Evolutionary conservation across 2,888 invertebrate species (phyloP).

Genomic region (Eupithecia abbreviata): DNA sequence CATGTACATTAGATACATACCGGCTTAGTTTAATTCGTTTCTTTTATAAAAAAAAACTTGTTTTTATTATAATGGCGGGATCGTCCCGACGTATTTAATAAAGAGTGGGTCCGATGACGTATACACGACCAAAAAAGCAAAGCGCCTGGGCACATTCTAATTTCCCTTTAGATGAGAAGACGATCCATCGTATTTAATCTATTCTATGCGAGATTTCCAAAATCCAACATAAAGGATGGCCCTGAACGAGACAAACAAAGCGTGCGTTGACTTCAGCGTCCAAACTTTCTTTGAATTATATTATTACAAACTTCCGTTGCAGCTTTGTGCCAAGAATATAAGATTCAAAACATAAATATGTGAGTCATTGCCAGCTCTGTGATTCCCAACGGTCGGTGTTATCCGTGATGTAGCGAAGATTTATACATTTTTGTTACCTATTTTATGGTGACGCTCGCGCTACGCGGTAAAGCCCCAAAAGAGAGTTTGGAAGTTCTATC

Average conservation of each 20-base stretch:
- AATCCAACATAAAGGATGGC: slow-evolving; percentile 10
- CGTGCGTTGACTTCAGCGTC: slow-evolving; percentile 53
- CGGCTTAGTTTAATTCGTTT: too few species aligned
- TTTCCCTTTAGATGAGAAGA: not conserved
- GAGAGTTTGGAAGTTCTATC: not conserved
- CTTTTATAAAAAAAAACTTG: too few species aligned
- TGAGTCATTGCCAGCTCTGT: slow-evolving; percentile 60
- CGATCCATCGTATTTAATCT: not conserved
- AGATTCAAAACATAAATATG: slow-evolving; percentile 46
- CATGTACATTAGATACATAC: too few species aligned
- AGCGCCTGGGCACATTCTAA: not conserved
- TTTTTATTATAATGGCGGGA: too few species aligned
- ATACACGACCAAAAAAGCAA: not conserved
- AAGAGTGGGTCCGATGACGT: too few species aligned
- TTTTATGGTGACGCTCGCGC: not conserved
- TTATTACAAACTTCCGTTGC: slow-evolving; percentile 59
- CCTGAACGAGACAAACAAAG: slow-evolving; percentile 41
- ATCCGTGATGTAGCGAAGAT: slow-evolving; percentile 53
- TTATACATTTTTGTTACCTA: not conserved
- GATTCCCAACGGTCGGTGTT: slow-evolving; percentile 46
- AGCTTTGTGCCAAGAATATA: slow-evolving; percentile 63
- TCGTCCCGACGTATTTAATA: too few species aligned
- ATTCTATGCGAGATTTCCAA: not conserved
- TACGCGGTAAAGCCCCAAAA: not conserved
- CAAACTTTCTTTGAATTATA: slow-evolving; percentile 51